These are phyloP conservation scores for Xestia xanthographa DNA, from an alignment of 2,888 invertebrate species.

Conservation along the genomic window DNA sequence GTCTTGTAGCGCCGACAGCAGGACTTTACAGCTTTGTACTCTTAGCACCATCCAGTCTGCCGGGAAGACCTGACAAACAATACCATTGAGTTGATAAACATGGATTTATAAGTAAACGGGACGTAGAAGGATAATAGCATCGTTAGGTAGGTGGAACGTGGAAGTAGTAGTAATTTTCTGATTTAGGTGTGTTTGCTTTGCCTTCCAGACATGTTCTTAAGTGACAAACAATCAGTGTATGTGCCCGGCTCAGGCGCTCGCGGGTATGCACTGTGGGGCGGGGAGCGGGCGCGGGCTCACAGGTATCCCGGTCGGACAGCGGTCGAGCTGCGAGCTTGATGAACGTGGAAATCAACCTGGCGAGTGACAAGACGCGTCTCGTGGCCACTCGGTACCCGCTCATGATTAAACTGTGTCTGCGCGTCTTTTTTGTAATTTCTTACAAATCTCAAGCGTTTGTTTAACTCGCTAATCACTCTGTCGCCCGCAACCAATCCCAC, in stretches of 20 bases:
- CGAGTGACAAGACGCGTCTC: too few species aligned
- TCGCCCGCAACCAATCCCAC: not conserved
- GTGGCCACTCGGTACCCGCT: too few species aligned
- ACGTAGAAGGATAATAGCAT: not conserved
- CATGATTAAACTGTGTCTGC: not conserved
- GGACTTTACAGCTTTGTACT: conserved; percentile 96
- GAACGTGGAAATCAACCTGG: too few species aligned
- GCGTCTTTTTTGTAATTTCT: not conserved
- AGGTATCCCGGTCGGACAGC: too few species aligned
- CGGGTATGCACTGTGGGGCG: too few species aligned
- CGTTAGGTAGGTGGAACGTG: not conserved
- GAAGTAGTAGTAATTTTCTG: not conserved
- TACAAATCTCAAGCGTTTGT: not conserved
- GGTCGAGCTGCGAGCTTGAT: too few species aligned
- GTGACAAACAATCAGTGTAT: not conserved
- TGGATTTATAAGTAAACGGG: not conserved
- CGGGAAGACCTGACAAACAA: conserved; percentile 92
- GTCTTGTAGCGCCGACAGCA: conserved; percentile 96
- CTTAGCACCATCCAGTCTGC: conserved; percentile 97
- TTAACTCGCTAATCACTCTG: too few species aligned
- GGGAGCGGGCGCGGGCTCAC: too few species aligned
- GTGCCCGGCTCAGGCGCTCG: too few species aligned
- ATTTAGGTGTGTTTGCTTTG: not conserved
- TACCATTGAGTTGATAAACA: not conserved
- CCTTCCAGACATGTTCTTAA: not conserved